These are phyloP conservation scores for Calosoma granatense DNA, from an alignment of 1,140 invertebrate genomes.

Conservation along the genomic window DNA sequence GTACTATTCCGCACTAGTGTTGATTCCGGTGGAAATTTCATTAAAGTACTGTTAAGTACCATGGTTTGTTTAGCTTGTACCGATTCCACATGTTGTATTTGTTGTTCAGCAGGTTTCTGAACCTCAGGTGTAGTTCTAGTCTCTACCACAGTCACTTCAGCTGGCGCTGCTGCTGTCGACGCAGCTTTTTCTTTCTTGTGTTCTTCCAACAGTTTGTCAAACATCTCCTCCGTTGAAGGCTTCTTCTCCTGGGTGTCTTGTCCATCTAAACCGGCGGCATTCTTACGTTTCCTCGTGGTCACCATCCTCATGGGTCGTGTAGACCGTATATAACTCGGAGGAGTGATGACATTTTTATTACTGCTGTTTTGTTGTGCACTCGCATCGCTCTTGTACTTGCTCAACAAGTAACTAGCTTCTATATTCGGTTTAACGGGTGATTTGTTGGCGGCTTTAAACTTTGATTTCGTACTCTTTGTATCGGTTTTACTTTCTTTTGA, in stretches of 20 bases:
- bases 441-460: neutral
- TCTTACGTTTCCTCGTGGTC: neutral
- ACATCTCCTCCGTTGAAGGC: neutral
- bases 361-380: neutral
- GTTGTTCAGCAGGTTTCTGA: too few species aligned
- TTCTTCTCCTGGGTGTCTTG: neutral
- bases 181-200: slow-evolving; percentile 1
- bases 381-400: neutral
- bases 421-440: neutral
- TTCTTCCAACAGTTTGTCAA: neutral
- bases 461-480: neutral
- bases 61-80: too few species aligned
- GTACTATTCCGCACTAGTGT: too few species aligned
- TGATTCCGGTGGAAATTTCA: too few species aligned
- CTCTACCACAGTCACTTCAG: too few species aligned
- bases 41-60: too few species aligned
- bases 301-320: neutral
- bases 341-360: neutral
- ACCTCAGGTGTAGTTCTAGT: too few species aligned
- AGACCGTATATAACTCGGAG: neutral
- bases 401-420: neutral
- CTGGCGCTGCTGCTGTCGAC: too few species aligned
- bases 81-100: too few species aligned
- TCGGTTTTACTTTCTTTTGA: neutral
- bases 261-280: neutral